These are phyloP conservation scores for Etheostoma cragini DNA, from an alignment of 2,113 vertebrate species.

Conservation along the genomic window DNA sequence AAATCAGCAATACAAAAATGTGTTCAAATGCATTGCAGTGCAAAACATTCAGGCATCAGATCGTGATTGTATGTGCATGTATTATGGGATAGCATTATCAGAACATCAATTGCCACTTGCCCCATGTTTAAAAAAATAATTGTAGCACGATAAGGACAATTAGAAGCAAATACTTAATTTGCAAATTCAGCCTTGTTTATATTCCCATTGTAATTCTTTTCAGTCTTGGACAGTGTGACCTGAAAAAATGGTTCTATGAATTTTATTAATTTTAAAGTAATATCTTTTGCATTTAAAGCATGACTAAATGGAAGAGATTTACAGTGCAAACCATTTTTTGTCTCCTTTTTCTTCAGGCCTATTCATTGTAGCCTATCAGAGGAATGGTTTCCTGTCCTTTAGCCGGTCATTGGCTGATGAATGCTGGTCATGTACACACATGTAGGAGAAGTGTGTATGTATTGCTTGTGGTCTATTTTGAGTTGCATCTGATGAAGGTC, in stretches of 20 bases:
- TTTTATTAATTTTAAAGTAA: too few relatives aligned
- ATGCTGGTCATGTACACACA: neutral
- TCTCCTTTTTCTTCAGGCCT: neutral
- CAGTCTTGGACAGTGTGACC: neutral
- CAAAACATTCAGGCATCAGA: neutral
- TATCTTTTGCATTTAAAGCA: neutral
- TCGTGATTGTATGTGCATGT: neutral
- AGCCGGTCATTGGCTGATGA: neutral
- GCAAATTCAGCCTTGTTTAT: neutral
- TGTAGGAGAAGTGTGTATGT: neutral
- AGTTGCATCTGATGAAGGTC: constrained; percentile 7
- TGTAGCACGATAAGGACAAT: neutral
- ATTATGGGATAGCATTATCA: neutral
- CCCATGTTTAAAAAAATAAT: neutral
- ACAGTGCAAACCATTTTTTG: neutral
- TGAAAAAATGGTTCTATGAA: too few relatives aligned
- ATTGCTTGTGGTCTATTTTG: neutral
- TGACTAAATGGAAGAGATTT: neutral
- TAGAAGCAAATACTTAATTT: neutral
- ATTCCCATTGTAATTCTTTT: neutral
- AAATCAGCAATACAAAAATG: neutral
- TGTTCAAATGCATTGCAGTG: neutral
- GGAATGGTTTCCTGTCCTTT: neutral
- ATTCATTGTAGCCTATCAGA: neutral
- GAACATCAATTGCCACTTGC: neutral